Evolutionary conservation across 2,888 invertebrate species (phyloP).

Genomic region (Alviniconcha strummeri): DNA sequence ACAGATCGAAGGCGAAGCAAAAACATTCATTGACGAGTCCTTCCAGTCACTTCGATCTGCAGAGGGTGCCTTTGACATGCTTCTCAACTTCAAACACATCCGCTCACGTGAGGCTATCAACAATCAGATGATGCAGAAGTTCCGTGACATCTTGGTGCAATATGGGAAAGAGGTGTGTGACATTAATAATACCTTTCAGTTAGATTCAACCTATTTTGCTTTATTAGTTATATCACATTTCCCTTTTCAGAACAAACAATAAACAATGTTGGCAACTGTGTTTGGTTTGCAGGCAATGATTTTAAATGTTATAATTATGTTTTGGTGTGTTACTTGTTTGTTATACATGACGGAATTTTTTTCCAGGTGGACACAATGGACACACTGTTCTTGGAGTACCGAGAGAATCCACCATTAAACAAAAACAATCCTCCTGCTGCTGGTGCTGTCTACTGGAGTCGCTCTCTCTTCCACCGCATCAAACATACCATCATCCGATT

Average conservation of each 20-base stretch:
- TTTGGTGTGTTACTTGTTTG: no score
- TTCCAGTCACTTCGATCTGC: constrained; percentile 87
- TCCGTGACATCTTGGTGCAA: constrained; percentile 88
- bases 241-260: no score
- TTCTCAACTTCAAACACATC: constrained; percentile 86
- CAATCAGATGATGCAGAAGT: constrained; percentile 85
- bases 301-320: no score
- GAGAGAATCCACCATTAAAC: constrained; percentile 80
- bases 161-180: constrained; percentile 86
- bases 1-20: constrained; percentile 86
- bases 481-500: constrained; percentile 88
- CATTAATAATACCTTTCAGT: neutral
- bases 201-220: neutral
- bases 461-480: constrained; percentile 85
- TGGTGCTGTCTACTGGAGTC: constrained; percentile 90
- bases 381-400: constrained; percentile 67
- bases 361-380: constrained; percentile 78
- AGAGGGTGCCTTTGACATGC: constrained; percentile 86
- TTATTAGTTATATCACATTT: no score
- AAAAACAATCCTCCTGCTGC: constrained; percentile 87
- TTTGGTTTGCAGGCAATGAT: no score
- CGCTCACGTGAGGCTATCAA: constrained; percentile 85
- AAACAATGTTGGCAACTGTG: no score
- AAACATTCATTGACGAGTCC: constrained; percentile 88
- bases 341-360: no score